Evolutionary conservation across 2,888 invertebrate species (phyloP).

Genomic region (Argyra leucocephala): DNA sequence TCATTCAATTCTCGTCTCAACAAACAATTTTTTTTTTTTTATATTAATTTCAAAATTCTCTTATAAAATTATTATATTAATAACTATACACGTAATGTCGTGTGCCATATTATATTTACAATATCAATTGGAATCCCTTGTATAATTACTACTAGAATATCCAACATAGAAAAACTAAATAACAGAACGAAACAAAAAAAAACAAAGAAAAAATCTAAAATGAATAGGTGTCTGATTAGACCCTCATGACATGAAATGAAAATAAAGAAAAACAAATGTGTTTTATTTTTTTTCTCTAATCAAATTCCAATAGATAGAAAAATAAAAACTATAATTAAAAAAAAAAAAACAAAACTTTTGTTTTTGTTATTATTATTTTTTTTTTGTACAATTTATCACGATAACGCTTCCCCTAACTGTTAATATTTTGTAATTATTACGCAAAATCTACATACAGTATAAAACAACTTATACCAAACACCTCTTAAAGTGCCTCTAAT

Average conservation of each 20-base stretch:
- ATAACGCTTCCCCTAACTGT: neutral
- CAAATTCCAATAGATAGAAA: slow-evolving; percentile 1
- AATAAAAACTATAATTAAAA: neutral
- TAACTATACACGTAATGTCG: neutral
- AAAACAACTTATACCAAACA: neutral
- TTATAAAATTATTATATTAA: neutral
- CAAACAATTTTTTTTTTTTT: too few species aligned
- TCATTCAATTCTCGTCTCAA: too few species aligned
- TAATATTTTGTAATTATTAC: neutral
- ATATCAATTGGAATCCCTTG: neutral
- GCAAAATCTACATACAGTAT: too few species aligned
- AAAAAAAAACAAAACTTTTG: neutral
- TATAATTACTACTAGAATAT: neutral
- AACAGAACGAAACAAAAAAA: neutral
- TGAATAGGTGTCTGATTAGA: slow-evolving; percentile 2
- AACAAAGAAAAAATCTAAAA: neutral
- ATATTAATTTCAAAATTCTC: too few species aligned
- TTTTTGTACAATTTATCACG: neutral
- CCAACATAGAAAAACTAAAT: neutral
- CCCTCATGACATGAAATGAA: neutral
- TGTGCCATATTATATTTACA: neutral
- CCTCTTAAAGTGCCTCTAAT: neutral
- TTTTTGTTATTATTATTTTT: neutral
- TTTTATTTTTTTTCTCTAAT: neutral
- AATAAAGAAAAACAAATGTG: neutral